phyloP scores from a whole-genome alignment of 2,797 vertebrate species.

The Craterocephalus amniculus region DNA sequence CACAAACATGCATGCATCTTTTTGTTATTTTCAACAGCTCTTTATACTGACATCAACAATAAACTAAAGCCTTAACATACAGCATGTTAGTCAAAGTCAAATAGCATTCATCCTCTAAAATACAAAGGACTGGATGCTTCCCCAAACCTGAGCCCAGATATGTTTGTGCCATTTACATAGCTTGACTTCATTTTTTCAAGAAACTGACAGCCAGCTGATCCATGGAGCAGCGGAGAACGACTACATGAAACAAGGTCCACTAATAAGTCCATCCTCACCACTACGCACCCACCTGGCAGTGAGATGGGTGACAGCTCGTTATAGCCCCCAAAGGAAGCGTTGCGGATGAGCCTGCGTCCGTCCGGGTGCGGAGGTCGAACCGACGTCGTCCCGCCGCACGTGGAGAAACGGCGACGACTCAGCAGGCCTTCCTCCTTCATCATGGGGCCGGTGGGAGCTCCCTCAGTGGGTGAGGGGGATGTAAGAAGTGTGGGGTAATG shows the following conservation, averaged over 20 bases:
- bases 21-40: neutral
- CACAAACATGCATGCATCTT: neutral
- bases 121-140: too few relatives aligned
- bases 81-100: neutral
- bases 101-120: neutral
- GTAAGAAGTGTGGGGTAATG: slow-evolving; percentile 7
- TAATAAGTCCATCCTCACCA: neutral
- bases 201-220: neutral
- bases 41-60: neutral
- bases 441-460: slow-evolving; percentile 69
- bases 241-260: slow-evolving; percentile 2
- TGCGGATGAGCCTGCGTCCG: slow-evolving; percentile 95
- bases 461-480: slow-evolving; percentile 42
- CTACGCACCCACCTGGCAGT: slow-evolving; percentile 88
- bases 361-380: slow-evolving; percentile 87
- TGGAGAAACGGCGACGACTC: slow-evolving; percentile 92
- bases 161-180: neutral
- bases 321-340: slow-evolving; percentile 98
- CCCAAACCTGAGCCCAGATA: neutral
- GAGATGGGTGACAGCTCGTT: slow-evolving; percentile 90
- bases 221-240: neutral
- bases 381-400: slow-evolving; percentile 87
- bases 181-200: neutral
- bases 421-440: slow-evolving; percentile 94
- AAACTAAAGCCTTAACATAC: neutral